Conservation (phyloP, 2,113 vertebrate species). For the Accipiter virgatus region DNA sequence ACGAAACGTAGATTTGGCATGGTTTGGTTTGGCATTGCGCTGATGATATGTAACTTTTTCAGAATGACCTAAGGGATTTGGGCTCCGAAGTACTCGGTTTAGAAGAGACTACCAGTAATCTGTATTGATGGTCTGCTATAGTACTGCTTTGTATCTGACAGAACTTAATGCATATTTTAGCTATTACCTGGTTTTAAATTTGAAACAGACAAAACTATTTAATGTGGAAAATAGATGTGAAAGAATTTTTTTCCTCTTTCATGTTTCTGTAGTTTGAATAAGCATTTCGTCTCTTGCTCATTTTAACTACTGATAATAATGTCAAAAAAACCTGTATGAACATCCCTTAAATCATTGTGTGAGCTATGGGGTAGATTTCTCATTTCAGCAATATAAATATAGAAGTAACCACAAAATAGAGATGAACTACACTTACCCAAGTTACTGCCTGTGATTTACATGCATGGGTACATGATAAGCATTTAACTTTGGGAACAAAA, state of each 20-base stretch:
- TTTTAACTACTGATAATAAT: background rate
- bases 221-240: background rate
- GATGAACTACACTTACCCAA: background rate
- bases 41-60: background rate
- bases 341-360: background rate
- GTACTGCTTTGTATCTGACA: background rate
- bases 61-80: background rate
- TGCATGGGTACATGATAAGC: background rate
- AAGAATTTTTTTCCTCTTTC: background rate
- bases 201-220: background rate
- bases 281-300: background rate
- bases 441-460: background rate
- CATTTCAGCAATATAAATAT: background rate
- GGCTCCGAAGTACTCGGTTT: fast-evolving
- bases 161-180: background rate
- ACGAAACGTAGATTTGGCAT: fast-evolving
- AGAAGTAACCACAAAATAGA: background rate
- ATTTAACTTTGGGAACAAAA: background rate
- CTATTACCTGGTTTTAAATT: background rate
- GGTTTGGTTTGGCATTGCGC: background rate
- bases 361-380: background rate
- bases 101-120: background rate
- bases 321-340: background rate
- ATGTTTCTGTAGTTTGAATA: background rate
- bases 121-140: background rate